Percentiles rank a stretch among this genome's conserved stretches.
phyloP scores from a whole-genome alignment of 2,797 vertebrate species.

The Coregonus ussuriensis region DNA sequence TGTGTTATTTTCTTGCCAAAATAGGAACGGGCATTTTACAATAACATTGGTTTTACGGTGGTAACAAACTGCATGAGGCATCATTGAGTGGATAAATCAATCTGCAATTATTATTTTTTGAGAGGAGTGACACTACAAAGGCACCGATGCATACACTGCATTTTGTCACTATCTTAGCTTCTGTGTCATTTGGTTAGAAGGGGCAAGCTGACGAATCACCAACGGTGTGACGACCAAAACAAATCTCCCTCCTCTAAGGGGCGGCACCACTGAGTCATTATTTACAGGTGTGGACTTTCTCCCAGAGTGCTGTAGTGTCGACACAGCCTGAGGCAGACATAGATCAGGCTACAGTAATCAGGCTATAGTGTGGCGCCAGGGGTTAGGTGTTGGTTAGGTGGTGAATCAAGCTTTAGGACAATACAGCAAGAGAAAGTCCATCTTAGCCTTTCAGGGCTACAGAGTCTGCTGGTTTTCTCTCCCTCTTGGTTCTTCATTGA shows the following conservation, averaged over 20 bases:
- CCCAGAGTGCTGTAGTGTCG: slow-evolving; percentile 37
- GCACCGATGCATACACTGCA: background rate
- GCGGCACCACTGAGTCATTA: slow-evolving; percentile 39
- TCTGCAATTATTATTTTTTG: background rate
- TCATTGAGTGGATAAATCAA: slow-evolving; percentile 1
- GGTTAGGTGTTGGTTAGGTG: background rate
- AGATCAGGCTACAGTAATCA: slow-evolving; percentile 28
- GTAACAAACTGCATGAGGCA: background rate
- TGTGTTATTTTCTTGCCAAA: too few relatives aligned
- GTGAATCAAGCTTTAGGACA: background rate
- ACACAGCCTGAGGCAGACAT: slow-evolving; percentile 30
- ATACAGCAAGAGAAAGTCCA: background rate
- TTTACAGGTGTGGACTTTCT: slow-evolving; percentile 55
- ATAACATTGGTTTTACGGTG: background rate
- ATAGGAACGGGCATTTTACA: too few relatives aligned
- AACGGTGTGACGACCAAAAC: slow-evolving; percentile 18
- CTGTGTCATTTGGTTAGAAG: slow-evolving; percentile 36
- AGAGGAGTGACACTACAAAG: background rate
- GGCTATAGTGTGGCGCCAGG: background rate
- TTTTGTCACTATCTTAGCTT: slow-evolving; percentile 2
- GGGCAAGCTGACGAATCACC: slow-evolving; percentile 33
- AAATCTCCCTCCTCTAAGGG: slow-evolving; percentile 17
- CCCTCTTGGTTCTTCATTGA: background rate
- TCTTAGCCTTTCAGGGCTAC: background rate
- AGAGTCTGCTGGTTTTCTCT: background rate